These are phyloP conservation scores for Enteromius trimaculatus DNA, from an alignment of 2,797 vertebrate species.

Conservation along the genomic window DNA sequence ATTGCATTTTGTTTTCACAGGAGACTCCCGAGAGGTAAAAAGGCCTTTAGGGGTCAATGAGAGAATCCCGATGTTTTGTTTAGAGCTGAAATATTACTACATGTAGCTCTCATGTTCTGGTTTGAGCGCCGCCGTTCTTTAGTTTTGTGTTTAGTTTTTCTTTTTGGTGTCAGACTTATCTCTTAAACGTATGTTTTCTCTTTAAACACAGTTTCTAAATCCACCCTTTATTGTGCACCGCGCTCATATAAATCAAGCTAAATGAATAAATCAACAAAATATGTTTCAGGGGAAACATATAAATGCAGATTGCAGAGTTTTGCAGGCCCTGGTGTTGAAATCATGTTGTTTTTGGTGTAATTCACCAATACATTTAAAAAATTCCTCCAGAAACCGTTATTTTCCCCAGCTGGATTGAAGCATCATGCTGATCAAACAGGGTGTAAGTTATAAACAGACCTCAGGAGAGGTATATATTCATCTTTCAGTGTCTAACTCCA, in stretches of 20 bases:
- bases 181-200: conserved; percentile 25
- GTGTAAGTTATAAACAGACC: conserved; percentile 42
- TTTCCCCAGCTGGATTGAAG: conserved; percentile 34
- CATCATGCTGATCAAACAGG: conserved; percentile 39
- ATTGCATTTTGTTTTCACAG: conserved; percentile 37
- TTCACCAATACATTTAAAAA: conserved; percentile 46
- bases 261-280: conserved; percentile 22
- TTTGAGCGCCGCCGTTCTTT: background rate
- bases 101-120: background rate
- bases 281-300: conserved; percentile 44
- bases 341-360: conserved; percentile 38
- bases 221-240: conserved; percentile 15
- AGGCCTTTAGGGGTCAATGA: conserved; percentile 1
- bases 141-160: background rate
- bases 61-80: conserved; percentile 19
- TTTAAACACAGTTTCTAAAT: conserved; percentile 28
- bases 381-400: conserved; percentile 43
- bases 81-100: background rate
- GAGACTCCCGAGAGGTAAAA: background rate
- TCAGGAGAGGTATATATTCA: conserved; percentile 51
- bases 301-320: conserved; percentile 14
- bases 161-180: background rate
- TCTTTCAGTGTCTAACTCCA: conserved; percentile 56
- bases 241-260: conserved; percentile 21
- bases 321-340: conserved; percentile 6